Base-by-base conservation (phyloP, 2,797 vertebrate genomes). In the Clamator glandarius region DNA sequence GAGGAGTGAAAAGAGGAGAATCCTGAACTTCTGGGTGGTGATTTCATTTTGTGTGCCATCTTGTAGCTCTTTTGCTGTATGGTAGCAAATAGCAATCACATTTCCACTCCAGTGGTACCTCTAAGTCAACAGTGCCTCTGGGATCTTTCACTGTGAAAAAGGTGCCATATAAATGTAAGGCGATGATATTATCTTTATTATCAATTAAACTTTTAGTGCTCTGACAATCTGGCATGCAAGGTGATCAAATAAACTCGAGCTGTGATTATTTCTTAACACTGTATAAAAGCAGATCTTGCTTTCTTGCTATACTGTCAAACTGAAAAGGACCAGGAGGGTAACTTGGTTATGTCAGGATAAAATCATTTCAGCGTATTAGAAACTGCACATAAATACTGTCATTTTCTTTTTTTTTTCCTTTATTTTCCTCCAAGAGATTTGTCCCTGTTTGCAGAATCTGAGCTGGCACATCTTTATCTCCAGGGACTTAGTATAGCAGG, bases 121-220 rank as follows among this genome's bases (percentile, higher is more conserved):
- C 62, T 74, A 84, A 91, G 90, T 96, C 89, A 93, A 54, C 85
- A 72, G 82, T 64, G 83, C 94, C 95, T 96, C 70, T 95, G 95
- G 95, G 95, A 93, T 92, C 76, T 81, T 91, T 41, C 73, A 16
- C 76, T 84, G 39, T 70, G 85, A 79, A 91, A 76, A 91, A 76
- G 88, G 69, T 75, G 39, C 85, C 52, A 17, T 91, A 85, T 91
- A 90, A 95, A 83, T 66, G 84, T 58, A 59, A 96, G 90, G 93
- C 81, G 92, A 72, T 81, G 63, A 84, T 93, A 92, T 86, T 91
- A 86, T 84, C 93, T 97, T 97, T 94, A 97, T 95, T 95, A 97
- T 96, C 97, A 98, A 97, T 97, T 97, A 97, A 97, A 97, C 82
- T 97, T 97, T 97, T 97, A 96, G 88, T 96, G 57, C 84, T 75